Evolutionary conservation across 2,113 vertebrate species (phyloP).

Genomic region (Gavia stellata): DNA sequence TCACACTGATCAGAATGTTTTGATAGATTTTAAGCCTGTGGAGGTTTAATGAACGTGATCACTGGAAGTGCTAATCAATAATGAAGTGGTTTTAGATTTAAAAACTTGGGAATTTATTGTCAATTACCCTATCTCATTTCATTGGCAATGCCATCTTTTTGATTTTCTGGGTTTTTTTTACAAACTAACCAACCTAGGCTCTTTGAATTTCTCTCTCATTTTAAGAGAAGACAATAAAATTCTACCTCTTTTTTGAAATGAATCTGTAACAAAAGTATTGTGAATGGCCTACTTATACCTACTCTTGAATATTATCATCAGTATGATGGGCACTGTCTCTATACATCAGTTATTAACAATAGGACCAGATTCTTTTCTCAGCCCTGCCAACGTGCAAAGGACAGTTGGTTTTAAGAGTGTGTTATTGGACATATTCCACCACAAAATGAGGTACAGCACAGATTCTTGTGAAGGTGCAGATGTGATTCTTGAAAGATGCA

Average conservation of each 20-base stretch:
- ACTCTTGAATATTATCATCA: neutral
- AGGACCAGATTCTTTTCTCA: neutral
- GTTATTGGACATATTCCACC: neutral
- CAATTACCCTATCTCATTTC: neutral
- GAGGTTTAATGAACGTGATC: neutral
- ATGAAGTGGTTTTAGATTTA: neutral
- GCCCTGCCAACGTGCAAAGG: neutral
- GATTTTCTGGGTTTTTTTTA: neutral
- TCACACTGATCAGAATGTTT: neutral
- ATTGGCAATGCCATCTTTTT: neutral
- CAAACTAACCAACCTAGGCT: neutral
- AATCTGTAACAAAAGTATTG: neutral
- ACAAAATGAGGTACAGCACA: neutral
- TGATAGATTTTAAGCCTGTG: neutral
- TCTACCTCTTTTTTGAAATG: neutral
- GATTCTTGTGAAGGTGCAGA: neutral
- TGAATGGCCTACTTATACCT: neutral
- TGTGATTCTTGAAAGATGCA: neutral
- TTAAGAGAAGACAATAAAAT: neutral
- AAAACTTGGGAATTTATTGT: neutral
- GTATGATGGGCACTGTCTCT: neutral
- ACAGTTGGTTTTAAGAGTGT: neutral
- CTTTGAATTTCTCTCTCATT: neutral
- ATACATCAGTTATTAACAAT: neutral
- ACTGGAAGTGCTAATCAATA: neutral